Base-by-base conservation (phyloP, 1,140 invertebrate genomes). In the Temnothorax longispinosus region DNA sequence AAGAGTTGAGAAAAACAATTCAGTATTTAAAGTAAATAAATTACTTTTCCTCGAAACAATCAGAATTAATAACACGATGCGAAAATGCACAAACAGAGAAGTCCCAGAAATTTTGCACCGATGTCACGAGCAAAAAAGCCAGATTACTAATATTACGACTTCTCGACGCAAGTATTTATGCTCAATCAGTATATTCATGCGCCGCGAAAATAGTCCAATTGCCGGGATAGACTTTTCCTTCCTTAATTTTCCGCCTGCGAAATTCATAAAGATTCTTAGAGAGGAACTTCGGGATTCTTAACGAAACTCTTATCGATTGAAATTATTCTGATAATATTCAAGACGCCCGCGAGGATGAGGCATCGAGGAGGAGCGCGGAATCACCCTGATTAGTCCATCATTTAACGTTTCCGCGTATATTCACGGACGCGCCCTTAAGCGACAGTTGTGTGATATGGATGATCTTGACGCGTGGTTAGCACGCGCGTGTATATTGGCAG, bases 341-440 rank as follows among this genome's bases (percentile, higher is more conserved):
- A 13, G 18, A 64, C 27, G 27, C 27, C 27, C 27, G 1, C 8
- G 15, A 21, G 62, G 60, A 54, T 60, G 44, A 75, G 41, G 21
- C 80, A 62, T 38, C 1, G 41, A 47, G 27, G 41, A 5, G 8
- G 47, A 32, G 21, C 65, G 7, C 7, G 21, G 7, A 47, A 32
- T 13, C 3, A 11, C 8, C 44, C 10, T 67, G 54, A 84, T 84
- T 84, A 50, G 54, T 60, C 7, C 41, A 60, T 82, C 69, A 50
- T 47, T 11, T 64, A 64, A 15, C 47, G 62, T 38, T 67, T 67
- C 62, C 38, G 52, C 3, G 41, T 27, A 41, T 44, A 82, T 72
- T 54, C 65, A 82, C 10, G 3, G 3, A 4, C 5, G 32, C 35
- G n/a, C 11, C 41, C 41, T 44, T 35, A 60, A 74, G 52, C 27